phyloP scores from a whole-genome alignment of 2,888 invertebrate genomes.

The Falcaria lacertinaria region DNA sequence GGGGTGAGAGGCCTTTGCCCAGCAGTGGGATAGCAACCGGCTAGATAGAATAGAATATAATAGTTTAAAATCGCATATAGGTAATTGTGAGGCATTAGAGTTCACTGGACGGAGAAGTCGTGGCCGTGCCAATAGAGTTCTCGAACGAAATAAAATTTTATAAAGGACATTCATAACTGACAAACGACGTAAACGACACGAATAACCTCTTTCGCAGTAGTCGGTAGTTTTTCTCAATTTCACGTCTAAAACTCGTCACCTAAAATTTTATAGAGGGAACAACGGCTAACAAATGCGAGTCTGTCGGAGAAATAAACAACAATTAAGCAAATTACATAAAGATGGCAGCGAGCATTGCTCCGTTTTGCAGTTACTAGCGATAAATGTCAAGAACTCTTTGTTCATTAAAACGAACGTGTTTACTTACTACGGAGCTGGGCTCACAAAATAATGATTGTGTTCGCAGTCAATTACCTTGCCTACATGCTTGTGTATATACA shows the following conservation, averaged over 20 bases:
- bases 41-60: too few species aligned
- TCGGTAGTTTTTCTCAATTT: constrained; percentile 31
- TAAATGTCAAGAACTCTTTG: constrained; percentile 32
- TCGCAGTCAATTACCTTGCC: constrained; percentile 26
- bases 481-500: background rate
- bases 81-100: too few species aligned
- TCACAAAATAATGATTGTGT: constrained; percentile 27
- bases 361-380: constrained; percentile 21
- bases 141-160: constrained; percentile 62
- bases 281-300: background rate
- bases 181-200: constrained; percentile 58
- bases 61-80: too few species aligned
- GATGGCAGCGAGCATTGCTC: constrained; percentile 22
- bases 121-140: constrained; percentile 48
- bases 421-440: constrained; percentile 21
- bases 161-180: constrained; percentile 61
- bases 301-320: constrained; percentile 1
- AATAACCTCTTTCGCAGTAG: constrained; percentile 48
- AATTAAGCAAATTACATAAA: constrained; percentile 20
- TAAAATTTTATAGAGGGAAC: background rate
- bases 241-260: constrained; percentile 1
- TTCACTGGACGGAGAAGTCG: constrained; percentile 41
- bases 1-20: too few species aligned
- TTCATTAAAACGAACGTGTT: constrained; percentile 32
- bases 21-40: too few species aligned